These are phyloP conservation scores for Enteromius viviparus DNA, from an alignment of 2,797 vertebrate species.

Conservation along the genomic window DNA sequence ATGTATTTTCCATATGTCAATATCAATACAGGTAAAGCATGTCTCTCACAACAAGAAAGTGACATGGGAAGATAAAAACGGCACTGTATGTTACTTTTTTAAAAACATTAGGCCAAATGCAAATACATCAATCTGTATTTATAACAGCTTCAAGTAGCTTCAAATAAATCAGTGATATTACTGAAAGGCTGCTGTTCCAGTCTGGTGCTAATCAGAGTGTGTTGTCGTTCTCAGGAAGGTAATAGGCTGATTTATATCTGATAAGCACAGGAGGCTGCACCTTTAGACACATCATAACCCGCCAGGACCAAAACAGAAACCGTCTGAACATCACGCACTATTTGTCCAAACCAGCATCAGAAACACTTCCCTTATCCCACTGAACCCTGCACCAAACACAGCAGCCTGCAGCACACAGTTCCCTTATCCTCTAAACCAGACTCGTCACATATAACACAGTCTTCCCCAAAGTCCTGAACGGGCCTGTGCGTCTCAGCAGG, in stretches of 20 bases:
- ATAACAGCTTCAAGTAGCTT: not conserved
- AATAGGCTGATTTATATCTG: conserved; percentile 4
- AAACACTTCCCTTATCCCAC: not conserved
- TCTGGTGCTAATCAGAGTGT: conserved; percentile 13
- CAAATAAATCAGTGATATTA: conserved; percentile 14
- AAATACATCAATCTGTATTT: not conserved
- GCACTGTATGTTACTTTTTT: not conserved
- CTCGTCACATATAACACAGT: not conserved
- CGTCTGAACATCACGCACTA: not conserved
- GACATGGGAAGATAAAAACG: not conserved
- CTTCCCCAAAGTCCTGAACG: not conserved
- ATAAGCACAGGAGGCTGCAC: conserved; percentile 2
- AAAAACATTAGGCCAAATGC: not conserved
- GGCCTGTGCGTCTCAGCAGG: not conserved
- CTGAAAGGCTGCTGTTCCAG: conserved; percentile 11
- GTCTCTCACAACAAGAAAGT: not conserved
- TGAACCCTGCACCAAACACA: not conserved
- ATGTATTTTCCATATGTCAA: not conserved
- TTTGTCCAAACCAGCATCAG: conserved; percentile 19
- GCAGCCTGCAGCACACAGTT: not conserved
- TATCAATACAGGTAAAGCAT: not conserved
- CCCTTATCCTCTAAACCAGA: not conserved
- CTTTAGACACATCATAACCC: not conserved
- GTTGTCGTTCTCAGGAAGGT: not conserved
- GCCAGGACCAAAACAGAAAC: not conserved